phyloP scores from a whole-genome alignment of 2,113 vertebrate species.

The Verasper variegatus region DNA sequence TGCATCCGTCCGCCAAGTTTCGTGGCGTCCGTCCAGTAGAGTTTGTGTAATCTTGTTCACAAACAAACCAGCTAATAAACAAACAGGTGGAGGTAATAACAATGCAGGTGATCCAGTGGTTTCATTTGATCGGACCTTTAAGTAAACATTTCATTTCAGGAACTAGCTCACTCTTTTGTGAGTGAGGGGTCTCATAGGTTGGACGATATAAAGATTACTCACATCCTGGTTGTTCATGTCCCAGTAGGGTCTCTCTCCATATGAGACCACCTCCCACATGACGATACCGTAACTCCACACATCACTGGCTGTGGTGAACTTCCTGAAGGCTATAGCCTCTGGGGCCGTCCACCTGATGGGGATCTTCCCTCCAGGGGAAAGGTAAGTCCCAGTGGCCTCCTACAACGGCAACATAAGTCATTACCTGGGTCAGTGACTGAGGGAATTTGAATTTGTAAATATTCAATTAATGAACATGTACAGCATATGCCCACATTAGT shows the following conservation, averaged over 20 bases:
- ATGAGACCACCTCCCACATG: constrained; percentile 99
- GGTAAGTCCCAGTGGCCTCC: constrained; percentile 82
- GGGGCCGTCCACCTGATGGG: constrained; percentile 98
- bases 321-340: constrained; percentile 96
- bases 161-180: too few relatives aligned
- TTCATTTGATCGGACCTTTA: too few relatives aligned
- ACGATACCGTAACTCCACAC: constrained; percentile 97
- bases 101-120: too few relatives aligned
- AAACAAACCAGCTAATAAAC: too few relatives aligned
- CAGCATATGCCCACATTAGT: neutral
- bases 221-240: constrained; percentile 99
- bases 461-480: neutral
- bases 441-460: neutral
- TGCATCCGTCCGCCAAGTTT: too few relatives aligned
- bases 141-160: too few relatives aligned
- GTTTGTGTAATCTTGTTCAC: too few relatives aligned
- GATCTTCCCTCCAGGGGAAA: constrained; percentile 93
- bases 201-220: constrained; percentile 69
- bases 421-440: constrained; percentile 1
- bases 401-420: constrained; percentile 40
- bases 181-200: neutral
- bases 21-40: too few relatives aligned
- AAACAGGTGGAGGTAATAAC: too few relatives aligned
- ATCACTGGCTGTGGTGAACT: constrained; percentile 94
- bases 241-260: constrained; percentile 96